Percentiles rank a stretch among this genome's conserved stretches.
phyloP scores from a whole-genome alignment of 2,888 invertebrate genomes.

The Dermolepida albohirtum region DNA sequence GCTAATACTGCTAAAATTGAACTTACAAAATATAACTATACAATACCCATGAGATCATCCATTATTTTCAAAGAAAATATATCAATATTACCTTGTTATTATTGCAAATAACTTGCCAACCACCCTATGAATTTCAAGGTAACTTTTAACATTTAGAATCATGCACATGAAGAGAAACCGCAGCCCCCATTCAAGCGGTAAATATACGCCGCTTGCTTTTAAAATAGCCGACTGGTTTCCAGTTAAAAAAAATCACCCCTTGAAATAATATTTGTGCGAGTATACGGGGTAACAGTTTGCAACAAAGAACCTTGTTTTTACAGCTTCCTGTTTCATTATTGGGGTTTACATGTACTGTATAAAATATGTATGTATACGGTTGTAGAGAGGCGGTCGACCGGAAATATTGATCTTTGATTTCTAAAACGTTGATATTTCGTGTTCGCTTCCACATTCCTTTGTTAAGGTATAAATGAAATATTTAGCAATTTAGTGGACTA shows the following conservation, averaged over 20 bases:
- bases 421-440: too few relatives aligned
- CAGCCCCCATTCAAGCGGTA: constrained; percentile 5
- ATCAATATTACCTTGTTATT: constrained; percentile 15
- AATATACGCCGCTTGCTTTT: not conserved
- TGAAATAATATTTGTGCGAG: constrained; percentile 60
- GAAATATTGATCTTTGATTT: constrained; percentile 16
- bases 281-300: constrained; percentile 60
- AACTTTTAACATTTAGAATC: not conserved
- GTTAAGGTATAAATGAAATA: too few relatives aligned
- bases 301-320: constrained; percentile 62
- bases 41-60: not conserved
- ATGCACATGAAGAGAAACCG: constrained; percentile 4
- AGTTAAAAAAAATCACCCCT: constrained; percentile 56
- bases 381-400: constrained; percentile 13
- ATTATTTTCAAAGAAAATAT: constrained; percentile 15
- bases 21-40: too few relatives aligned
- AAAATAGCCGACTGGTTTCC: constrained; percentile 23
- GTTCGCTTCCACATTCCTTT: too few relatives aligned
- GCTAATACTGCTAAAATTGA: too few relatives aligned
- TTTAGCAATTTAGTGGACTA: too few relatives aligned
- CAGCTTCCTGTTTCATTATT: constrained; percentile 54
- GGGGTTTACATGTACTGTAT: constrained; percentile 11
- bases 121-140: not conserved
- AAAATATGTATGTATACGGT: not conserved
- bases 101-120: constrained; percentile 5